Evolutionary conservation across 1,140 invertebrate species (phyloP).

Genomic region (fruit fly (Drosophila melanogaster)): DNA sequence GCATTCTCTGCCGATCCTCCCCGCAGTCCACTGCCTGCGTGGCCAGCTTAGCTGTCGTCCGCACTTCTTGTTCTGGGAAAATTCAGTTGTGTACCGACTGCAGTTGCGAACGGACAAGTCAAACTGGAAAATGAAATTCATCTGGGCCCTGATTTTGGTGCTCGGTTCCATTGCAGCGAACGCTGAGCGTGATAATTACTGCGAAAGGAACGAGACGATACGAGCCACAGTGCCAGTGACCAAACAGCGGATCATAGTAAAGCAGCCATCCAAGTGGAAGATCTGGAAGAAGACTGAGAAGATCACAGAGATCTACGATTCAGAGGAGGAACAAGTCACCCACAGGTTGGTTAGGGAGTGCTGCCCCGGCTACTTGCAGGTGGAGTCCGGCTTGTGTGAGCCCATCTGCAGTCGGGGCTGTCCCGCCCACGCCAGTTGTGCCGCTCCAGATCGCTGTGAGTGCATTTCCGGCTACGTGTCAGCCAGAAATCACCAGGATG

Average conservation of each 20-base stretch:
- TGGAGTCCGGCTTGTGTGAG: slow-evolving; percentile 64
- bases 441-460: slow-evolving; percentile 66
- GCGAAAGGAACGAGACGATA: slow-evolving; percentile 58
- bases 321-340: slow-evolving; percentile 47
- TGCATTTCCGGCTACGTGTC: slow-evolving; percentile 65
- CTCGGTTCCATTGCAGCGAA: slow-evolving; percentile 18
- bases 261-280: slow-evolving; percentile 51
- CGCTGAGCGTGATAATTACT: slow-evolving; percentile 49
- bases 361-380: slow-evolving; percentile 51
- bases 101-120: slow-evolving; percentile 29
- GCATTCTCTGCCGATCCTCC: slow-evolving; percentile 5
- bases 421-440: slow-evolving; percentile 64
- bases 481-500: slow-evolving; percentile 51
- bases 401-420: slow-evolving; percentile 67
- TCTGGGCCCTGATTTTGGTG: slow-evolving; percentile 34
- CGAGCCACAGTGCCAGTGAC: slow-evolving; percentile 47
- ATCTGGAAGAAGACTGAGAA: slow-evolving; percentile 60
- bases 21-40: not conserved
- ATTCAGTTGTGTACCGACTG: slow-evolving; percentile 48
- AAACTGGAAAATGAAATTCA: slow-evolving; percentile 25
- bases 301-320: slow-evolving; percentile 40
- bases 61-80: slow-evolving; percentile 1
- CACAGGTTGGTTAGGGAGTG: slow-evolving; percentile 55
- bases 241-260: slow-evolving; percentile 49
- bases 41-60: slow-evolving; percentile 1